A percentile compares a stretch with the other conserved stretches of the same genome.
These are phyloP conservation scores for Dromas ardeola DNA, from an alignment of 2,113 vertebrate species.

Conservation along the genomic window DNA sequence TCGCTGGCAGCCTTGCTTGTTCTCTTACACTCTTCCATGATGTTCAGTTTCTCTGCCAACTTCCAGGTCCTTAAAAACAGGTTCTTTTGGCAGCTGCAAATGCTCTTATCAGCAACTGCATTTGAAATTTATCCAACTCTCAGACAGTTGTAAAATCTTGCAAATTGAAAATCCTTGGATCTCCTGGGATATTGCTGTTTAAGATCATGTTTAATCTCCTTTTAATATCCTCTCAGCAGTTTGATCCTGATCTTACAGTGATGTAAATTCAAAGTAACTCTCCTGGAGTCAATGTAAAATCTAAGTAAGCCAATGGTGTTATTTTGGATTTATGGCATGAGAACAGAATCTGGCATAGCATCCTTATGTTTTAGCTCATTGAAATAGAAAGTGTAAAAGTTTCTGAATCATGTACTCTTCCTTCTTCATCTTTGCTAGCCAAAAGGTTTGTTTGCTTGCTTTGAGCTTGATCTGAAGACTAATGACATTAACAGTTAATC, in stretches of 20 bases:
- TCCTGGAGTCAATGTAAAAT: constrained; percentile 20
- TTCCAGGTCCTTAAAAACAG: constrained; percentile 65
- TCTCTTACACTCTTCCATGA: neutral
- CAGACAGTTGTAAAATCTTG: constrained; percentile 72
- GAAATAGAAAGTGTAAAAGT: neutral
- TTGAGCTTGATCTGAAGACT: neutral
- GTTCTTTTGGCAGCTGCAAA: constrained; percentile 65
- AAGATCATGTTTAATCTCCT: constrained; percentile 76
- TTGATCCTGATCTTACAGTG: constrained; percentile 52
- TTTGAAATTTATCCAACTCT: constrained; percentile 78
- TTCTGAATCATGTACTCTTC: neutral
- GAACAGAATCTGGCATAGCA: neutral
- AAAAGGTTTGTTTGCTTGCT: neutral
- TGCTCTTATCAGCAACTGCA: constrained; percentile 68
- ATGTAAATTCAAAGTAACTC: constrained; percentile 56
- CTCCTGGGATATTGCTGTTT: constrained; percentile 71
- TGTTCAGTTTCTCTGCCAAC: constrained; percentile 48
- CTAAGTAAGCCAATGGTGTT: constrained; percentile 23
- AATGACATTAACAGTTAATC: neutral
- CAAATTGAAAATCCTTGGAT: constrained; percentile 76
- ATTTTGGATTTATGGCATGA: constrained; percentile 2
- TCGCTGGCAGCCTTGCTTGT: neutral
- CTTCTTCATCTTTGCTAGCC: neutral
- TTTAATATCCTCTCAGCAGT: constrained; percentile 56
- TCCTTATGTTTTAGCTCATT: constrained; percentile 24